Evolutionary conservation across 2,113 vertebrate species (phyloP).

Genomic region (Hydropotes inermis): DNA sequence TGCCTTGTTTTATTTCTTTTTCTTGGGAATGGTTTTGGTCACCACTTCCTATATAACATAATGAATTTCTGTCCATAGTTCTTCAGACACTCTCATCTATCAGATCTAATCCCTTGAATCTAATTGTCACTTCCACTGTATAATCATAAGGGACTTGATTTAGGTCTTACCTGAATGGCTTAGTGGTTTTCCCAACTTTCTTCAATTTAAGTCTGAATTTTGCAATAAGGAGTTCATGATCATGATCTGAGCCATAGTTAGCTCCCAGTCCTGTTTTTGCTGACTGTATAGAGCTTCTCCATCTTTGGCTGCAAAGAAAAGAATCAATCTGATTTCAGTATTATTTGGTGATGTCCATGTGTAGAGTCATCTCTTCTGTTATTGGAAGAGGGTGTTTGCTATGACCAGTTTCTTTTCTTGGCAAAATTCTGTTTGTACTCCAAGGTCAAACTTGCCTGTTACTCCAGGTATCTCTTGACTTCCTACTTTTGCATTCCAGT

Average conservation of each 20-base stretch:
- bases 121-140: not conserved
- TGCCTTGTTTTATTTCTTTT: not conserved
- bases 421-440: not conserved
- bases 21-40: not conserved
- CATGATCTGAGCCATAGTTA: not conserved
- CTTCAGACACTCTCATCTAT: not conserved
- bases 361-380: not conserved
- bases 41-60: not conserved
- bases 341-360: not conserved
- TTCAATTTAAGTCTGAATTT: not conserved
- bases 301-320: not conserved
- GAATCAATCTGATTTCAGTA: not conserved
- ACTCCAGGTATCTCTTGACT: not conserved
- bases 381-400: not conserved
- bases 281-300: not conserved
- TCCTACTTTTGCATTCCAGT: not conserved
- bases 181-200: not conserved
- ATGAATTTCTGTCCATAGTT: not conserved
- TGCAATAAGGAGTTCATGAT: not conserved
- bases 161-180: not conserved
- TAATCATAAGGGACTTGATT: not conserved
- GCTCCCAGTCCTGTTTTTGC: not conserved
- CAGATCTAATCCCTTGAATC: not conserved
- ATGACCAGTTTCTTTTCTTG: not conserved
- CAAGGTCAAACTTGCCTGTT: not conserved